These are phyloP conservation scores for Bombus waltoni DNA, from an alignment of 1,140 invertebrate species.

Conservation along the genomic window DNA sequence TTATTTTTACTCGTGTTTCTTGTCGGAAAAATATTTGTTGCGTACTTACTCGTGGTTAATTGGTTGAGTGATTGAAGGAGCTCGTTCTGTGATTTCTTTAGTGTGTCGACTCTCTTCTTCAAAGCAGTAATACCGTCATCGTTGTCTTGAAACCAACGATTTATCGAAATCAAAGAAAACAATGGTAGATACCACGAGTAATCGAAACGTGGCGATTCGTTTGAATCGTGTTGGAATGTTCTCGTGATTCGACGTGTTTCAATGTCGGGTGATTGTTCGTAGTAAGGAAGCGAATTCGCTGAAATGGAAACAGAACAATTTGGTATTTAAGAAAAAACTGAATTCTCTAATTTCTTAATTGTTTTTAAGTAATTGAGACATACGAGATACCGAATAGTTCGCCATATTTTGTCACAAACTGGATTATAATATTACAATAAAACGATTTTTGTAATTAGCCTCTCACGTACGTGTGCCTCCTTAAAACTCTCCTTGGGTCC, in stretches of 20 bases:
- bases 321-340: background rate
- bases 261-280: background rate
- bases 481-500: background rate
- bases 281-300: background rate
- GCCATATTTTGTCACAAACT: background rate
- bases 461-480: no score
- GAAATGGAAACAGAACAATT: background rate
- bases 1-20: background rate
- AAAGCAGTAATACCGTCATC: background rate
- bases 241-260: background rate
- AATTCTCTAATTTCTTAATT: no score
- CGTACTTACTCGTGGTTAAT: constrained; percentile 8
- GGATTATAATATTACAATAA: no score
- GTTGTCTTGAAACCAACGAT: constrained; percentile 3
- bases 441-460: background rate
- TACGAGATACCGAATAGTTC: background rate
- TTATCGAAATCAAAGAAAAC: constrained; percentile 1
- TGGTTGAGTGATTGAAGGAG: constrained; percentile 8
- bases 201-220: background rate
- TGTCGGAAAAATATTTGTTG: background rate
- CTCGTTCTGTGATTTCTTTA: constrained; percentile 31
- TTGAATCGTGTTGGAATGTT: background rate
- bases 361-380: background rate
- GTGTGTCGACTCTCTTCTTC: constrained; percentile 5
- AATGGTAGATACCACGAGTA: background rate